Evolutionary conservation across 1,140 invertebrate species (phyloP).

Genomic region (Euura saliciscinereae): DNA sequence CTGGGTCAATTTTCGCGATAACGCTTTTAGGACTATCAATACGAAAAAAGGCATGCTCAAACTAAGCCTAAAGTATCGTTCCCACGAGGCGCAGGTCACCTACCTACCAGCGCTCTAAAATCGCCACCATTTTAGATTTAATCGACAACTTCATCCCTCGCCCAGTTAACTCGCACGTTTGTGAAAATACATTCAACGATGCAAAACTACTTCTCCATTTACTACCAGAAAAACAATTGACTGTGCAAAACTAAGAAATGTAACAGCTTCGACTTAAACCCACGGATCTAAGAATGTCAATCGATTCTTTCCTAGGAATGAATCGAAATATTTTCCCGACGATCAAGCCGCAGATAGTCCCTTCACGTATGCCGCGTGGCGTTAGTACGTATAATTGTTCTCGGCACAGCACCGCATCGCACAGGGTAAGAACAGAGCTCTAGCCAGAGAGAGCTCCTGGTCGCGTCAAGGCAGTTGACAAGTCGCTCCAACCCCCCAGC

Average conservation of each 20-base stretch:
- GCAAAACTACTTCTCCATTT: no score
- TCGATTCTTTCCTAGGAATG: no score
- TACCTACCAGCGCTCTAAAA: neutral
- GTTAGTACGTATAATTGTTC: neutral
- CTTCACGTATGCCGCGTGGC: neutral
- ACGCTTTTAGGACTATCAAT: neutral
- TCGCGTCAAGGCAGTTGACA: slow-evolving; percentile 6
- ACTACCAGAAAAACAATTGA: no score
- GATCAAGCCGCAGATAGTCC: no score
- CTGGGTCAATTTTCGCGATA: slow-evolving; percentile 2
- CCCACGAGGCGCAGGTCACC: neutral
- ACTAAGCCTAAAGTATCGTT: slow-evolving; percentile 7
- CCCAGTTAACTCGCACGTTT: neutral
- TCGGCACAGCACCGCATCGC: no score
- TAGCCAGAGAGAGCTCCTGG: neutral
- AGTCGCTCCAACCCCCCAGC: slow-evolving; percentile 3
- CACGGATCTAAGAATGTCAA: no score
- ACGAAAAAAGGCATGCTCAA: neutral
- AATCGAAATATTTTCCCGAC: no score
- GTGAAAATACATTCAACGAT: no score
- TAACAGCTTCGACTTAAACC: no score
- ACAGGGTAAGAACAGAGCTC: neutral
- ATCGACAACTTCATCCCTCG: neutral
- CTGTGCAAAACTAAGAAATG: no score
- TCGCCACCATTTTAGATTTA: slow-evolving; percentile 2